Base-by-base conservation (phyloP, 2,797 vertebrate genomes). In the Helostoma temminkii region DNA sequence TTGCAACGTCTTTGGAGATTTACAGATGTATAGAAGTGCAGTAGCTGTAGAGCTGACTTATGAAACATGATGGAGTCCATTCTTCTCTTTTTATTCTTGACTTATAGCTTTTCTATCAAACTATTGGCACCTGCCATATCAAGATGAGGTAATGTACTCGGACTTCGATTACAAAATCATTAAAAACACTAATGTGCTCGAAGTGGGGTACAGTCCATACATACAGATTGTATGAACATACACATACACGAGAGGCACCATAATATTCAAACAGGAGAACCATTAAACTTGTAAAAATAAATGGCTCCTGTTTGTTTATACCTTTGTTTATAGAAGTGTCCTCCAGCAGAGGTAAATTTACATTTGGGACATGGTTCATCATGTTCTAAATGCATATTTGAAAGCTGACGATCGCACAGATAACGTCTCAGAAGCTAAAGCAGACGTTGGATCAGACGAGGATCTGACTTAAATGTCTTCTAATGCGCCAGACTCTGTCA, bases 351-450 rank as follows among this genome's bases (percentile, higher is more conserved):
- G 42, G 70, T 45, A 12, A 67, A 68, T 58, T 34, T 59, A 25
- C n/a, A 7, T 21, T 54, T 53, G 69, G 46, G 25, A 69, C n/a
- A 36, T 22, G 32, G 21, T 69, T 73, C 28, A 41, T 69, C 41
- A 76, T 7, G 48, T 61, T 80, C 43, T 71, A 42, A 56, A 83
- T 69, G 63, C 60, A 80, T 80, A 72, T 66, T 66, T 80, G 43
- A 59, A 30, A 57, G 39, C 45, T 76, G 74, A 82, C 22, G 25
- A 36, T 80, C 22, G 22, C 54, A 37, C 47, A 74, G 72, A 78
- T 69, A 72, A 16, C 43, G 76, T 68, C 47, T 71, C 34, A 11
- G 69, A 71, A 80, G 69, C 69, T 56, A 54, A 73, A 84, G 62
- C 66, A 80, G 49, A 76, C 56, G 0, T 25, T 60, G 26, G 61